Conservation (phyloP, 2,797 vertebrate species). For the Falco biarmicus region DNA sequence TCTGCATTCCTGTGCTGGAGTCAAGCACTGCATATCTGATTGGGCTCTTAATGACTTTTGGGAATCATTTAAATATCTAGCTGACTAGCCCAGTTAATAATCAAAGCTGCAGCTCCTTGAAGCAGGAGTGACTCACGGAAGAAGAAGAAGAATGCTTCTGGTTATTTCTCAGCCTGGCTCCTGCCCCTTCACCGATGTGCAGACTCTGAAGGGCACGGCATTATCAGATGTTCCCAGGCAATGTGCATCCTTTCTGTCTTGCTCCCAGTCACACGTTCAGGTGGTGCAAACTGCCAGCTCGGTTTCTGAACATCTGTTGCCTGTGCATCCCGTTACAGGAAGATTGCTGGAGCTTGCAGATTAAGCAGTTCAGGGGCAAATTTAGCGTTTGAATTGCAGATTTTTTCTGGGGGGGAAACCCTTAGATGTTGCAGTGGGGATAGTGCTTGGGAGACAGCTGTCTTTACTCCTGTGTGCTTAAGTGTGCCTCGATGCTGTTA, state of each 20-base stretch:
- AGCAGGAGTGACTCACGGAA: constrained; percentile 55
- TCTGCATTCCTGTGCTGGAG: constrained; percentile 68
- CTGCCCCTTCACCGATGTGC: not conserved
- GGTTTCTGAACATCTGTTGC: constrained; percentile 13
- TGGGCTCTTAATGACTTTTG: constrained; percentile 74
- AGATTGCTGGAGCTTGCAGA: constrained; percentile 20
- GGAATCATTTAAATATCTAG: constrained; percentile 73
- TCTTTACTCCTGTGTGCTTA: not conserved
- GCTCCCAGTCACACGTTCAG: not conserved
- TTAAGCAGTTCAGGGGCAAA: constrained; percentile 33
- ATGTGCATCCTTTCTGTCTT: not conserved
- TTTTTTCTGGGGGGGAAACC: not conserved
- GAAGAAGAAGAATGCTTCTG: constrained; percentile 45
- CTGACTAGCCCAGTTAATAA: constrained; percentile 70
- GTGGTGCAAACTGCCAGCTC: not conserved
- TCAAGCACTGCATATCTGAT: constrained; percentile 69
- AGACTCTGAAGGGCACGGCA: constrained; percentile 21
- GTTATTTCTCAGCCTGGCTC: constrained; percentile 30
- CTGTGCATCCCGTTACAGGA: not conserved
- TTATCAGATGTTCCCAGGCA: constrained; percentile 61
- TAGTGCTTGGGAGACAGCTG: not conserved
- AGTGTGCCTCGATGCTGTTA: not conserved
- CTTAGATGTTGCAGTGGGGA: not conserved
- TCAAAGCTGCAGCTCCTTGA: constrained; percentile 62
- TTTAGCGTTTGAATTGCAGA: constrained; percentile 5